Evolutionary conservation across 2,797 vertebrate genomes (phyloP).

Genomic region (Scolopax bukidnonensis): DNA sequence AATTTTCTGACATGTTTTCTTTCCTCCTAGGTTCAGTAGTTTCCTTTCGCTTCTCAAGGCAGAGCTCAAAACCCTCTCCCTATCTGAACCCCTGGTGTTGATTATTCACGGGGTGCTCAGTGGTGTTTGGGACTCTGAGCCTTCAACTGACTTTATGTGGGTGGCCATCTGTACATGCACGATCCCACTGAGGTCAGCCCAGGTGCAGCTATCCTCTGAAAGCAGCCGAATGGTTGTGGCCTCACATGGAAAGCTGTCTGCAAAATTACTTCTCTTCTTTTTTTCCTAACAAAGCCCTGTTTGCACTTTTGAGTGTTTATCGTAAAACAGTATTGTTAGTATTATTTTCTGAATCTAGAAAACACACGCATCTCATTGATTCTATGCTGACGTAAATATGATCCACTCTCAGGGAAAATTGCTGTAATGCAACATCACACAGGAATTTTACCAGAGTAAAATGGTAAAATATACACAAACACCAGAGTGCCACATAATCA

Average conservation of each 20-base stretch:
- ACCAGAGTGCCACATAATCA: background rate
- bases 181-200: background rate
- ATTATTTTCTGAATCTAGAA: background rate
- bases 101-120: rapidly evolving
- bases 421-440: background rate
- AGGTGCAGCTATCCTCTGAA: background rate
- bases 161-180: rapidly evolving
- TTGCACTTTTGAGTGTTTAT: background rate
- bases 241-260: background rate
- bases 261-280: background rate
- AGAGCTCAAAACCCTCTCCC: background rate
- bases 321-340: background rate
- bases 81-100: background rate
- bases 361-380: background rate
- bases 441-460: background rate
- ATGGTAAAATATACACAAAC: too few relatives aligned
- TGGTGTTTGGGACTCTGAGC: background rate
- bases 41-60: background rate
- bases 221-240: rapidly evolving
- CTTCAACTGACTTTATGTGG: background rate
- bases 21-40: background rate
- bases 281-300: background rate
- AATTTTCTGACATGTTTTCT: background rate
- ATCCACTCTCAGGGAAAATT: background rate
- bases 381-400: background rate